These are phyloP conservation scores for Phaenicophaeus curvirostris DNA, from an alignment of 2,797 vertebrate genomes.

Conservation along the genomic window DNA sequence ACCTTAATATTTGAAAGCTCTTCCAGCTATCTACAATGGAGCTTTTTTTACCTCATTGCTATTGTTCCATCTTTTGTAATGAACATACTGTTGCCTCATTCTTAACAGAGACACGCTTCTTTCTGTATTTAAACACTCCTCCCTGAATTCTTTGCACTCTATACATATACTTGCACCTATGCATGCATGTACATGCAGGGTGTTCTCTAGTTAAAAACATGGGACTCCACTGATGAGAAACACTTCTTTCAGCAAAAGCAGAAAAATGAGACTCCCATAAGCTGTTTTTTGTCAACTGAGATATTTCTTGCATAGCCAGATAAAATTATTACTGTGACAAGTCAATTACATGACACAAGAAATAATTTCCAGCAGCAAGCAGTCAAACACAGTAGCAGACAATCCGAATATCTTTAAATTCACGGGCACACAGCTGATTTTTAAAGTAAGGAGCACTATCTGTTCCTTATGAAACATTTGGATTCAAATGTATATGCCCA, in stretches of 20 bases:
- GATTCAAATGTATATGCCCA: neutral
- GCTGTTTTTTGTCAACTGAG: neutral
- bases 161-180: neutral
- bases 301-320: neutral
- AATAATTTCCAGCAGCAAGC: neutral
- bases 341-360: neutral
- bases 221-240: neutral
- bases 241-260: neutral
- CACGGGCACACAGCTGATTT: neutral
- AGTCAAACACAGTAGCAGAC: neutral
- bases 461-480: neutral
- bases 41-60: neutral
- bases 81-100: neutral
- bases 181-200: neutral
- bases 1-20: neutral
- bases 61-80: neutral
- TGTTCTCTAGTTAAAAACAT: neutral
- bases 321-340: neutral
- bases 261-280: neutral
- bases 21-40: neutral
- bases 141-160: neutral
- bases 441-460: neutral
- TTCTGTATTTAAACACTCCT: neutral
- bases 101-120: neutral
- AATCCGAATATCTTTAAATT: neutral